phyloP scores from a whole-genome alignment of 2,113 vertebrate genomes.

The Oryzias melastigma region DNA sequence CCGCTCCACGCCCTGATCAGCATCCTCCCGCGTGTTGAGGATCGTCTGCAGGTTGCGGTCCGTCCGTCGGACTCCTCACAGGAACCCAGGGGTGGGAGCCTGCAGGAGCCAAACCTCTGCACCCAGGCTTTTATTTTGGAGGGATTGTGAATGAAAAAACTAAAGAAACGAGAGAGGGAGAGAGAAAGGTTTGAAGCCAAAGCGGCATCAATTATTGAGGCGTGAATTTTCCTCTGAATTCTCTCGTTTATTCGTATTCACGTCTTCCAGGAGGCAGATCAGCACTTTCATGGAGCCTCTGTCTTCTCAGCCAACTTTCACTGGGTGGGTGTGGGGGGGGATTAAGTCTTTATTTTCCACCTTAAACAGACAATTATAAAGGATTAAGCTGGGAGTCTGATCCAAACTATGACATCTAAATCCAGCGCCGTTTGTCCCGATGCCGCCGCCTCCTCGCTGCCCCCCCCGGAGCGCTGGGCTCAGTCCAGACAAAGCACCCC shows the following conservation, averaged over 20 bases:
- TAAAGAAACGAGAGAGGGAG: constrained; percentile 14
- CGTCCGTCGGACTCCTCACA: constrained; percentile 56
- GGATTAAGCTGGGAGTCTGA: constrained; percentile 33
- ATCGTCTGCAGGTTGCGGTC: constrained; percentile 58
- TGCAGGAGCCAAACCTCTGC: constrained; percentile 36
- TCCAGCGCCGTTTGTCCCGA: constrained; percentile 31
- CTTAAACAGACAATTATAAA: constrained; percentile 43
- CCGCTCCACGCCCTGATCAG: constrained; percentile 27
- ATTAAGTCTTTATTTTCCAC: constrained; percentile 35
- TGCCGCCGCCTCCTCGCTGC: constrained; percentile 5
- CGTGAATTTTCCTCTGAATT: constrained; percentile 32
- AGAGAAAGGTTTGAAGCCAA: constrained; percentile 3
- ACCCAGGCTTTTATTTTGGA: constrained; percentile 35
- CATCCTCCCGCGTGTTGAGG: constrained; percentile 37
- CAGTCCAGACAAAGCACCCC: constrained; percentile 67
- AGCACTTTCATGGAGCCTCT: constrained; percentile 14
- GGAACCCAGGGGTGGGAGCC: constrained; percentile 41
- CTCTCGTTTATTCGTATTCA: constrained; percentile 32
- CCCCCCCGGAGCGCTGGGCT: constrained; percentile 35
- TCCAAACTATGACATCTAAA: constrained; percentile 44
- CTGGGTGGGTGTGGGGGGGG: neutral
- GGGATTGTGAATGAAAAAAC: constrained; percentile 19
- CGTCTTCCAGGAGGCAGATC: constrained; percentile 36
- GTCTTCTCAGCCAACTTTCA: constrained; percentile 33
- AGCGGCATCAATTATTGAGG: neutral